Base-by-base conservation (phyloP, 2,797 vertebrate species). In the Poecilia picta region DNA sequence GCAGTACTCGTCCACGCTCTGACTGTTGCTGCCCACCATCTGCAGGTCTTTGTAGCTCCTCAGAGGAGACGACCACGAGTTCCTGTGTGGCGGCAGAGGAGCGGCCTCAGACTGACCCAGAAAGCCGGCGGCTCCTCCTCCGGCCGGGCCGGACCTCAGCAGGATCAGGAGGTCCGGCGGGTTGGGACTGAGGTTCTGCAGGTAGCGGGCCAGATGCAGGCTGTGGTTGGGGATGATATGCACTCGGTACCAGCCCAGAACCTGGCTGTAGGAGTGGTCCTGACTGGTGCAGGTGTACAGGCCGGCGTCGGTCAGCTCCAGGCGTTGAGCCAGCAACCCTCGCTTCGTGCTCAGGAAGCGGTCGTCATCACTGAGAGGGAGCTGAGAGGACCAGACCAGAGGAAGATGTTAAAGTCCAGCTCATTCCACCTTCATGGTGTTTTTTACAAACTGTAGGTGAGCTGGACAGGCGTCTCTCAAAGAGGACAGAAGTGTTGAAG, bases 291-390 rank as follows among this genome's bases (percentile, higher is more conserved):
- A 98, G 84, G 90, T 92, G 72, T 97, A 97, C 74, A 94, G 70
- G 53, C 96, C 97, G 0, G 71, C 11, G 5, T 97, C 95, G 2
- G 87, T 80, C 47, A 80, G 86, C 0, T 89, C 73, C 83, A 97
- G 86, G 68, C 73, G 95, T 23, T 95, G 96, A 66, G 97, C 84
- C 87, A 98, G 93, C 87, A 97, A 79, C 13, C 97, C 97, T 2
- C 94, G 94, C 73, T 94, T 94, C 91, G 96, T 91, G 81, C 91
- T 82, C 0, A 94, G 81, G 57, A 91, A 81, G 57, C 66, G 95
- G 0, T 79, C 90, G 0, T 92, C 92, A 0, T 93, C 90, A 18
- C 20, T 77, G 55, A 78, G 89, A 53, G 90, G 86, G 25, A 95
- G 80, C 96, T 96, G 90, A 20, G 76, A 76, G 23, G 1, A 47